phyloP scores from a whole-genome alignment of 1,140 invertebrate species.

The Maniola jurtina region DNA sequence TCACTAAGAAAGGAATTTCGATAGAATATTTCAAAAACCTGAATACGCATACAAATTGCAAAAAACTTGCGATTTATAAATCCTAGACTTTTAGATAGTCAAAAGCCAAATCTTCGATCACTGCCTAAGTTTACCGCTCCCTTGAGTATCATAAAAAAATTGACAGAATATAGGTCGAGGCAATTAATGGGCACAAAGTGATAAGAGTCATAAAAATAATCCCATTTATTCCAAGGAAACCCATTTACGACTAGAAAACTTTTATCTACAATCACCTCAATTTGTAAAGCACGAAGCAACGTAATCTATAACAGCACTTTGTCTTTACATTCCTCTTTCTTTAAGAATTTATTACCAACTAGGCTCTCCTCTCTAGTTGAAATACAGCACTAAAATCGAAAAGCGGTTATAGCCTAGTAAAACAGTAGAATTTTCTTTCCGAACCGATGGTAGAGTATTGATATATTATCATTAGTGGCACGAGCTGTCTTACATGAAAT shows the following conservation, averaged over 20 bases:
- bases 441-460: too few relatives aligned
- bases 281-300: constrained; percentile 1
- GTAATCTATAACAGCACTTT: neutral
- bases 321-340: constrained; percentile 1
- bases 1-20: too few relatives aligned
- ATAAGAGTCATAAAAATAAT: neutral
- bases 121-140: too few relatives aligned
- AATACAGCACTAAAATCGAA: neutral
- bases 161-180: neutral
- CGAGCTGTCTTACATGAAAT: too few relatives aligned
- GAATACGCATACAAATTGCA: neutral
- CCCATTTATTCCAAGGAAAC: neutral
- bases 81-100: neutral
- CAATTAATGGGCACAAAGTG: neutral
- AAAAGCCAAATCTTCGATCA: too few relatives aligned
- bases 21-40: too few relatives aligned
- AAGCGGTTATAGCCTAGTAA: too few relatives aligned
- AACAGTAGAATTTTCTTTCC: too few relatives aligned
- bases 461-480: too few relatives aligned
- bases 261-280: constrained; percentile 4
- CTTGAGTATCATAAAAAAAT: neutral
- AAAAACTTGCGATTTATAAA: neutral
- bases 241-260: neutral
- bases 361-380: neutral
- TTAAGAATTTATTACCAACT: neutral